Evolutionary conservation across 2,797 vertebrate genomes (phyloP), one percentile per base, ranked within the genome.

Genomic region (Nyctalus aviator): DNA sequence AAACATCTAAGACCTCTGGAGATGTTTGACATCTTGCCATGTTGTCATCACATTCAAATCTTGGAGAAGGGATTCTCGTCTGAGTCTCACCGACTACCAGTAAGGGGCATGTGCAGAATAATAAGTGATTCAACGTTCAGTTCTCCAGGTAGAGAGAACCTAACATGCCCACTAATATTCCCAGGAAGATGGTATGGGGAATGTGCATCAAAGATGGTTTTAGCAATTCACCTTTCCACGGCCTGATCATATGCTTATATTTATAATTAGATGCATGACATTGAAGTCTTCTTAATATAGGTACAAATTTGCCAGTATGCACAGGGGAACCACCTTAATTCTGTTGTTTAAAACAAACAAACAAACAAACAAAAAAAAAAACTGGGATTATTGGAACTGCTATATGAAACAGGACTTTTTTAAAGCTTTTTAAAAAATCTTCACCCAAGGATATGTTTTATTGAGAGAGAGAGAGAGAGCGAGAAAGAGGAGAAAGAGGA

Each of bases 71-170:
- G 59, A 82, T 94, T 96, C 95, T 97, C 73, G 6, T 73, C 88
- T 82, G 88, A 92, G 73, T 66, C 55, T 73, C 92, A 48, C 55
- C 55, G 91, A 57, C 92, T 96, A 95, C 93, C 93, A 79, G 96
- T 78, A 96, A 97, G 59, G 32, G 25, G 59, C 83, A 64, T 92
- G 95, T 76, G 41, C 44, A 76, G 96, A 96, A 96, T 97, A 96
- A 79, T 64, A 90, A 96, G 84, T 35, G 59, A 91, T 41, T 44
- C 35, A 57, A 64, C 73, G 23, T 68, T 35, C 14, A 14, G 35
- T 35, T 72, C 48, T 59, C 37, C 20, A 6, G 77, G 78, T 85
- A 90, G 20, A 93, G 82, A 91, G 27, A 94, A 93, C 62, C 66
- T 32, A 83, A 77, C 72, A 44, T 48, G 88, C 57, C 84, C 68